phyloP scores from a whole-genome alignment of 2,113 vertebrate species.

The Sebastes schlegelii region DNA sequence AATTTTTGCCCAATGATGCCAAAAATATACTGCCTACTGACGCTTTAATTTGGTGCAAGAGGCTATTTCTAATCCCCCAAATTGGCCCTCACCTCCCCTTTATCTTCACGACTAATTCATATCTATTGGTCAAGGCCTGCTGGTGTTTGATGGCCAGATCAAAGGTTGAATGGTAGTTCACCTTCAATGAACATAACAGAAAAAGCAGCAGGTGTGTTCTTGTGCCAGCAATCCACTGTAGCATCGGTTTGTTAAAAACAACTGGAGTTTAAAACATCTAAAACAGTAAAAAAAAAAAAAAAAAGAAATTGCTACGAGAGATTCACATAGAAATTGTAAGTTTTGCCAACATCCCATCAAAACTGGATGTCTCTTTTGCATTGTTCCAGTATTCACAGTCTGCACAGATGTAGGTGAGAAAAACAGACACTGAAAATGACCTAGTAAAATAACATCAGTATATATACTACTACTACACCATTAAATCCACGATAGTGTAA shows the following conservation, averaged over 20 bases:
- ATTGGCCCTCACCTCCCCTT: conserved; percentile 44
- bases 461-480: background rate
- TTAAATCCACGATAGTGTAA: conserved; percentile 29
- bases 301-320: background rate
- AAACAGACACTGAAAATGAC: conserved; percentile 10
- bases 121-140: conserved; percentile 44
- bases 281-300: background rate
- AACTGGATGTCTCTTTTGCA: background rate
- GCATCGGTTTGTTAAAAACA: conserved; percentile 14
- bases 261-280: background rate
- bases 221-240: conserved; percentile 34
- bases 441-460: background rate
- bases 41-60: conserved; percentile 11
- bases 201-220: conserved; percentile 64
- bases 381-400: background rate
- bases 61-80: conserved; percentile 24
- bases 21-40: too few relatives aligned
- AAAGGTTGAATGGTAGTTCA: conserved; percentile 67
- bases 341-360: background rate
- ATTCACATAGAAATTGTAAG: too few relatives aligned
- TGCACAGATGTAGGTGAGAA: background rate
- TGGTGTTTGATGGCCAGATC: conserved; percentile 76
- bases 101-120: conserved; percentile 54
- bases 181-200: conserved; percentile 27
- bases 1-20: too few relatives aligned